phyloP scores from a whole-genome alignment of 2,797 vertebrate species.

The Silurus aristotelis region DNA sequence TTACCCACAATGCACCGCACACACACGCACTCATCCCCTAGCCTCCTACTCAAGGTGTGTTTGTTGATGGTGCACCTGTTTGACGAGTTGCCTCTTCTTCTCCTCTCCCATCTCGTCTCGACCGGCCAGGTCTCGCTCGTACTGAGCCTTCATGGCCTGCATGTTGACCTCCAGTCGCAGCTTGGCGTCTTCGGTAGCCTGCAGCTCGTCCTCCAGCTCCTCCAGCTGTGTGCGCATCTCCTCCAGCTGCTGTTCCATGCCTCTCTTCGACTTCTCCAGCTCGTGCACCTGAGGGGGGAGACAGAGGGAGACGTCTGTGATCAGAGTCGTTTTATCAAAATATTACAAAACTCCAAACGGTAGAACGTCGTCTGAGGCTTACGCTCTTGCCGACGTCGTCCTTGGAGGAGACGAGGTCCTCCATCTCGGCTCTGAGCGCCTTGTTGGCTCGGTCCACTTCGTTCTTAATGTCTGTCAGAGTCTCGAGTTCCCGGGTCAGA shows the following conservation, averaged over 20 bases:
- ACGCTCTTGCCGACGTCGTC: constrained; percentile 96
- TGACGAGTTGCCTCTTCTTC: constrained; percentile 90
- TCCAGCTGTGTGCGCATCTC: constrained; percentile 88
- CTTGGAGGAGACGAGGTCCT: constrained; percentile 96
- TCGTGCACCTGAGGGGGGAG: constrained; percentile 84
- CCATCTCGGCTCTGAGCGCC: constrained; percentile 91
- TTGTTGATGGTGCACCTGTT: constrained; percentile 77
- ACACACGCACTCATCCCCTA: not conserved
- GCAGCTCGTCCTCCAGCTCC: constrained; percentile 86
- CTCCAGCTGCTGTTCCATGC: constrained; percentile 86
- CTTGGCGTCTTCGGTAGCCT: constrained; percentile 87
- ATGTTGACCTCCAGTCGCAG: constrained; percentile 87
- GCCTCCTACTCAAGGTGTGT: not conserved
- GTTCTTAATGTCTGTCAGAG: constrained; percentile 83
- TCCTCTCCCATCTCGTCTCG: constrained; percentile 94
- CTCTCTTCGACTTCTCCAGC: constrained; percentile 90
- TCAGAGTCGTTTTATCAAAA: not conserved
- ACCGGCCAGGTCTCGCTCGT: constrained; percentile 84
- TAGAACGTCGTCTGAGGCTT: constrained; percentile 58
- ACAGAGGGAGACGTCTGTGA: not conserved
- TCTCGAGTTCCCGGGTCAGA: constrained; percentile 87
- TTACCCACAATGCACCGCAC: not conserved
- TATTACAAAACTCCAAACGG: not conserved
- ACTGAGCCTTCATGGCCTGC: constrained; percentile 88
- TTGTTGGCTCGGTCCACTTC: constrained; percentile 92